Evolutionary conservation across 2,797 vertebrate genomes (phyloP).

Genomic region (Crypturellus tataupa): DNA sequence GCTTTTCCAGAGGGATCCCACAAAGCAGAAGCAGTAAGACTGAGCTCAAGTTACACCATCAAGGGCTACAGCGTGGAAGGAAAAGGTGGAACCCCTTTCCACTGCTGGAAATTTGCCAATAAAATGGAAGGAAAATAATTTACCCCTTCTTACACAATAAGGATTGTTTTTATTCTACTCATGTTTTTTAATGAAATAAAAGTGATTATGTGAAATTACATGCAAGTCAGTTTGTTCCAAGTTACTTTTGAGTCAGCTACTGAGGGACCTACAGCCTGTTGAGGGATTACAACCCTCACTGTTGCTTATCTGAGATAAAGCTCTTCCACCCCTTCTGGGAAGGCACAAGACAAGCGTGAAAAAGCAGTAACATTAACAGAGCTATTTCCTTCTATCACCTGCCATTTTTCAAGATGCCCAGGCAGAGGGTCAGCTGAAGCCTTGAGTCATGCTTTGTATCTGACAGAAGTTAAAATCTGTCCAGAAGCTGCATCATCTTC

Average conservation of each 20-base stretch:
- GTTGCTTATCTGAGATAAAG: neutral
- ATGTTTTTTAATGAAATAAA: neutral
- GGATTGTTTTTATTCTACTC: neutral
- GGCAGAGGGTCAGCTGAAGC: fast-evolving
- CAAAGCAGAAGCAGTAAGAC: neutral
- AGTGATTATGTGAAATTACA: neutral
- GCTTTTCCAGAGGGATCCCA: neutral
- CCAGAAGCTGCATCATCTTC: neutral
- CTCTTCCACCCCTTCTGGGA: neutral
- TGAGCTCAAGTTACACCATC: neutral
- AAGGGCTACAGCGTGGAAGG: too few species aligned
- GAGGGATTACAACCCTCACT: neutral
- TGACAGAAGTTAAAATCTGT: neutral
- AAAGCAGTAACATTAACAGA: neutral
- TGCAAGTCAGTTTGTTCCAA: neutral
- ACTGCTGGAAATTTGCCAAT: neutral
- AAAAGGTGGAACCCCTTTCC: neutral
- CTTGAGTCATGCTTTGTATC: neutral
- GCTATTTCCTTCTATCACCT: neutral
- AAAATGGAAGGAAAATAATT: neutral
- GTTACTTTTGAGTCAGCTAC: neutral
- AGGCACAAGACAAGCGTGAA: neutral
- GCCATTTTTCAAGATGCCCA: neutral
- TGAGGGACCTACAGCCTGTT: neutral
- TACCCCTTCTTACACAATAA: neutral